phyloP scores from a whole-genome alignment of 92 coral and sea anemone genomes.

The Epizoanthus ramosus region DNA sequence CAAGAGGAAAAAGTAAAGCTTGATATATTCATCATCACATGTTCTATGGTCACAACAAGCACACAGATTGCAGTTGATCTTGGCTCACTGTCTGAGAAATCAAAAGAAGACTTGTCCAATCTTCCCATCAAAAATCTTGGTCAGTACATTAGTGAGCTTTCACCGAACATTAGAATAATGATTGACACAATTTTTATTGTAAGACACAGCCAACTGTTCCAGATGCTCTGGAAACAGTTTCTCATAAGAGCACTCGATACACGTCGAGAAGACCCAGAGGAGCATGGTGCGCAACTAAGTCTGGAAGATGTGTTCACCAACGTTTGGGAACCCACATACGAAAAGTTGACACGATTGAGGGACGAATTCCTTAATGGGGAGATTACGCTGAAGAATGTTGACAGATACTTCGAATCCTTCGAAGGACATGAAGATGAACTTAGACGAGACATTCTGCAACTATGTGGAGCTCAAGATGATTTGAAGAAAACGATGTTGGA shows the following conservation, averaged over 20 bases:
- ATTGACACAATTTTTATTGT: constrained; percentile 1
- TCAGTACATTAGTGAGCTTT: not conserved
- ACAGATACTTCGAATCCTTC: constrained; percentile 12
- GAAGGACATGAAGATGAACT: not conserved
- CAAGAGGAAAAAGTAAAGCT: constrained; percentile 12
- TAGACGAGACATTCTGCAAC: not conserved
- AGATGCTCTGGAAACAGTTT: not conserved
- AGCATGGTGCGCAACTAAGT: not conserved
- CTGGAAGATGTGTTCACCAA: not conserved
- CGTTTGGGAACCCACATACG: constrained; percentile 14
- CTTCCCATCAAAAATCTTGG: not conserved
- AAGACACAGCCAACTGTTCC: constrained; percentile 18
- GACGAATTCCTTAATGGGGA: constrained; percentile 5
- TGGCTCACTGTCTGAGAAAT: constrained; percentile 1
- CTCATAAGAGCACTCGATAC: constrained; percentile 12
- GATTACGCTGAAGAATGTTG: not conserved
- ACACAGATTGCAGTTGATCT: constrained; percentile 3
- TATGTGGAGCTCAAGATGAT: constrained; percentile 8
- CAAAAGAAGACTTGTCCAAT: not conserved
- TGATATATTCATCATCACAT: constrained; percentile 8
- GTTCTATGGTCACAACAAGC: not conserved
- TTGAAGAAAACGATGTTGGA: not conserved
- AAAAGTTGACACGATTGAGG: constrained; percentile 3
- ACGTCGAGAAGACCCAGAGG: not conserved
- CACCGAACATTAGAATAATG: not conserved